Conservation (phyloP, 2,797 vertebrate genomes). For the Anisognathus igniventris region DNA sequence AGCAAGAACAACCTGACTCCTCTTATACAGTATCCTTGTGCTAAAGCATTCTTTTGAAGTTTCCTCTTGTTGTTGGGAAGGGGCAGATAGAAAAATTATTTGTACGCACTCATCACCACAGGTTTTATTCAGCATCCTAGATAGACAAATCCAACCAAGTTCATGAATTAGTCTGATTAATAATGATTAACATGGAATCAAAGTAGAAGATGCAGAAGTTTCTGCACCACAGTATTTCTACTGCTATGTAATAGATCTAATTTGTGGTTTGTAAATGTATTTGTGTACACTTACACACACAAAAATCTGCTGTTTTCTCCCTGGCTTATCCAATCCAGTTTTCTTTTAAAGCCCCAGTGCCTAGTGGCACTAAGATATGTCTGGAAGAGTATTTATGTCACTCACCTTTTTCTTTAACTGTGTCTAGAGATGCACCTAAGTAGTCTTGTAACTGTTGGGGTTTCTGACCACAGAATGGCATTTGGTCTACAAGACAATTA, state of each 20-base stretch:
- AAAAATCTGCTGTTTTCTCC: not conserved
- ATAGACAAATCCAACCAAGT: not conserved
- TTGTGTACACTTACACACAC: not conserved
- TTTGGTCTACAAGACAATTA: not conserved
- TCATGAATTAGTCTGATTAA: not conserved
- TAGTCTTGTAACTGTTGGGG: not conserved
- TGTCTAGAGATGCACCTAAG: not conserved
- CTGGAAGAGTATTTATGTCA: not conserved
- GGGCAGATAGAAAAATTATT: not conserved
- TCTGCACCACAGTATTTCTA: not conserved
- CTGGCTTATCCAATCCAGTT: not conserved
- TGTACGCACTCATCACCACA: not conserved
- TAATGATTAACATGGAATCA: not conserved
- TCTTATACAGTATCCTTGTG: not conserved
- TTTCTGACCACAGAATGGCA: not conserved
- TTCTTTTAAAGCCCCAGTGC: not conserved
- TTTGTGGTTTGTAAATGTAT: not conserved
- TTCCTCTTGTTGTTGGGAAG: not conserved
- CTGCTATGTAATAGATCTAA: not conserved
- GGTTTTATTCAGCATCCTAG: not conserved
- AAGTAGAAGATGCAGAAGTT: not conserved
- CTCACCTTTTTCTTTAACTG: not conserved
- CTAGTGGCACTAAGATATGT: not conserved
- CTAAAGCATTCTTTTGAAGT: not conserved
- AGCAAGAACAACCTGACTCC: not conserved